These are phyloP conservation scores for Ormyrus labotus DNA, from an alignment of 2,888 invertebrate genomes.

Conservation along the genomic window DNA sequence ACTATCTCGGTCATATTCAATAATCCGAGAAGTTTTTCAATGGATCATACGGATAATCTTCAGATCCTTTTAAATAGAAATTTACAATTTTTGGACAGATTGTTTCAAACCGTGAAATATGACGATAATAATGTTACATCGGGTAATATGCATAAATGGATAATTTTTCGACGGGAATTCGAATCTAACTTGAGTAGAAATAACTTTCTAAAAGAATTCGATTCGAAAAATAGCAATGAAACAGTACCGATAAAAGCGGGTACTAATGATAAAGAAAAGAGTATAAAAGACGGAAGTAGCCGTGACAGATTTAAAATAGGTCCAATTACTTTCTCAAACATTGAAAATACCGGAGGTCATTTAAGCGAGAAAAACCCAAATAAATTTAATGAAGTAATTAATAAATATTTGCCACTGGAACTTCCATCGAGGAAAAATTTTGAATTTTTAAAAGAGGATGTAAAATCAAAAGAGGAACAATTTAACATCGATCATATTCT, in stretches of 20 bases:
- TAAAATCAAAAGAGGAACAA: no score
- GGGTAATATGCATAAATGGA: constrained; percentile 32
- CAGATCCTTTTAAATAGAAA: constrained; percentile 30
- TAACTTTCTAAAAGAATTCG: constrained; percentile 22
- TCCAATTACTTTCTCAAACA: no score
- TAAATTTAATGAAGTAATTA: no score
- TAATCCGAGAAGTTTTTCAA: no score
- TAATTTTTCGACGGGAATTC: constrained; percentile 36
- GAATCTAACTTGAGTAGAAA: constrained; percentile 19
- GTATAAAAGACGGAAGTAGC: not conserved
- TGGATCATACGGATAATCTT: not conserved
- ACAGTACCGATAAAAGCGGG: no score
- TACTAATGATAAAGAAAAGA: not conserved
- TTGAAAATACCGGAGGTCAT: not conserved
- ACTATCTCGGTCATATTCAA: no score
- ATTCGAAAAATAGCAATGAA: not conserved
- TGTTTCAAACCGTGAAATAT: constrained; percentile 6
- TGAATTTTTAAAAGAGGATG: no score
- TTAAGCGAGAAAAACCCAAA: no score
- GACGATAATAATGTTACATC: not conserved
- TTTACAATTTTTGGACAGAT: constrained; percentile 20
- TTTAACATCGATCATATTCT: no score
- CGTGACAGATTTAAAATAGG: no score
- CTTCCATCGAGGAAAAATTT: no score
- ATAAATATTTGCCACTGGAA: no score